phyloP scores from a whole-genome alignment of 2,113 vertebrate genomes.

The Platysternon megacephalum region DNA sequence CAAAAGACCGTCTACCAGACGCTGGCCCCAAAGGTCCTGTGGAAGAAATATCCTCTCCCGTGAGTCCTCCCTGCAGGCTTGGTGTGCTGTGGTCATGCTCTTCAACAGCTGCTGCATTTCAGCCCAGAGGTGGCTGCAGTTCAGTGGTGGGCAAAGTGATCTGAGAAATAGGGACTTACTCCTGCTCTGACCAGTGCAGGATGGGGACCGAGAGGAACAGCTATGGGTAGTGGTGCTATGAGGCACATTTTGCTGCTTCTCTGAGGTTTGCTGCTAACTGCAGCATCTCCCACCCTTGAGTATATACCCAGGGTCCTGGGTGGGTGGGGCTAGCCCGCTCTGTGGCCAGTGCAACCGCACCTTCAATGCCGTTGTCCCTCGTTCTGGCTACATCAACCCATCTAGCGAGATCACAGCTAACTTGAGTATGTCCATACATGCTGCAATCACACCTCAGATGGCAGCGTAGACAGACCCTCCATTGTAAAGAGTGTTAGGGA shows the following conservation, averaged over 20 bases:
- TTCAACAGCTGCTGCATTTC: neutral
- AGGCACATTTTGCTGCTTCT: neutral
- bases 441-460: neutral
- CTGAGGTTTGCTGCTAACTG: neutral
- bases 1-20: conserved; percentile 98
- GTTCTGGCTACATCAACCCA: too few species aligned
- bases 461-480: too few species aligned
- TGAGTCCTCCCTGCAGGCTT: conserved; percentile 70
- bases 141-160: too few species aligned
- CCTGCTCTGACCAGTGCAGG: neutral
- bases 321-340: neutral
- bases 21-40: conserved; percentile 90
- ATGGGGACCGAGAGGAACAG: neutral
- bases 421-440: neutral
- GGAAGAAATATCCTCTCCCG: conserved; percentile 97
- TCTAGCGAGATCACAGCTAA: too few species aligned
- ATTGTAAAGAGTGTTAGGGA: neutral
- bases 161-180: neutral
- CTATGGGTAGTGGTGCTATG: neutral
- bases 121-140: neutral
- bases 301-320: neutral
- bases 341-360: neutral
- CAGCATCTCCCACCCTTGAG: neutral
- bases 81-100: neutral
- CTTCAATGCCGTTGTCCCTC: neutral